Evolutionary conservation across 2,888 invertebrate species (phyloP).

Genomic region (Trissoscelio sp.): DNA sequence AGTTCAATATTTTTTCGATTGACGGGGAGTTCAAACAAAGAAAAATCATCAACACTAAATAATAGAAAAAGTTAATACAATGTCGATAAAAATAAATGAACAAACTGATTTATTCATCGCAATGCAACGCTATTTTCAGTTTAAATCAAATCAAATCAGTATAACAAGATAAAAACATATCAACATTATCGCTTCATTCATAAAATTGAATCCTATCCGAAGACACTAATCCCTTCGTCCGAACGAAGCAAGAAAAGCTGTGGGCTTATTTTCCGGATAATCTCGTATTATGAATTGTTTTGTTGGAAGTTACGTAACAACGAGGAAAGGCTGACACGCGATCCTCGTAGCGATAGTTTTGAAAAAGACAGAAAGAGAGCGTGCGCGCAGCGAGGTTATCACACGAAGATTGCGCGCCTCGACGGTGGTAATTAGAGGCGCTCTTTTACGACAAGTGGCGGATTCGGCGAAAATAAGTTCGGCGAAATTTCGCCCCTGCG

Average conservation of each 20-base stretch:
- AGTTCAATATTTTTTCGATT: too few species aligned
- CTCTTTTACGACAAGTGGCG: conserved; percentile 42
- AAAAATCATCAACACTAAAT: too few species aligned
- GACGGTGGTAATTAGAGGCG: conserved; percentile 59
- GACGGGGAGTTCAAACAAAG: too few species aligned
- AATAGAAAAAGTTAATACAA: too few species aligned
- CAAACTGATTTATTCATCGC: too few species aligned
- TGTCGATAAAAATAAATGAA: too few species aligned
- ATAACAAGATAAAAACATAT: neutral
- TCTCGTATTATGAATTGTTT: conserved; percentile 52
- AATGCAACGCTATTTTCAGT: too few species aligned
- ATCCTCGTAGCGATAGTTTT: conserved; percentile 35
- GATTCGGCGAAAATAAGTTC: conserved; percentile 57
- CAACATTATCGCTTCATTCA: conserved; percentile 12
- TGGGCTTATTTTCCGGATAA: conserved; percentile 55
- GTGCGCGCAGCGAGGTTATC: conserved; percentile 24
- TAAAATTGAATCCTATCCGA: conserved; percentile 17
- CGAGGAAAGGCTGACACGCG: conserved; percentile 28
- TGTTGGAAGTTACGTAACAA: conserved; percentile 13
- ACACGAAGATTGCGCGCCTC: conserved; percentile 56
- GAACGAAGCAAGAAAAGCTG: conserved; percentile 15
- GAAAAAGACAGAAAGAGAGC: conserved; percentile 15
- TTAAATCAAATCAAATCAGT: too few species aligned
- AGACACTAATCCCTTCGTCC: neutral
- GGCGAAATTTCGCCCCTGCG: conserved; percentile 60